Base-by-base conservation (phyloP, 2,113 vertebrate genomes). In the Erythrolamprus reginae region DNA sequence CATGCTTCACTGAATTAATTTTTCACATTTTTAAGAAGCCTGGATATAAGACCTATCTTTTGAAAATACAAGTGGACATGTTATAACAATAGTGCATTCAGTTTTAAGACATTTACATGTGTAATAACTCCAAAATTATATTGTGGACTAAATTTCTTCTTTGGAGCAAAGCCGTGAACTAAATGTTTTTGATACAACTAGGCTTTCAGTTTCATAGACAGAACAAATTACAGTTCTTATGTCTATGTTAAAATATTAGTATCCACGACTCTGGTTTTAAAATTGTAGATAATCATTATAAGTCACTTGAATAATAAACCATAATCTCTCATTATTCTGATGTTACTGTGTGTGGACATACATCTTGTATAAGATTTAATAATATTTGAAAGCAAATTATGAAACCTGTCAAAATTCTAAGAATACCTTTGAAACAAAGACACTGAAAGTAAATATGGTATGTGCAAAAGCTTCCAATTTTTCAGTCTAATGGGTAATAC, bases 1-100 rank as follows among this genome's bases (percentile, higher is more conserved):
- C 89, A 89, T 47, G 82, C 93, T 93, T 51, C 86, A 65, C 48
- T 91, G 89, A 93, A 91, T 92, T 93, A 89, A 91, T 92, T 95
- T 93, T 92, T 88, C 82, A 52, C 89, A 15, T 88, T 91, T 89
- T 93, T 48, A 91, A 92, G 50, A 53, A 93, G 24, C 12, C 90
- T 90, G 42, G 93, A 94, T 95, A 90, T 15, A 87, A 92, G 70
- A 12, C 9, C 70, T 1, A 77, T 92, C 92, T 88, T 91, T 88
- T 89, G 0, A 13, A 84, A 61, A 45, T 38, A 83, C 6, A 86
- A 90, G 28, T 88, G 84, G 8, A 89, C 42, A 83, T 45, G 70
- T 89, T 90, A 38, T 7, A 84, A 86, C 93, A 93, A 82, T 47
- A 42, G 45, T 26, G 13, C 88, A 86, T 90, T 26, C 24, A 47